A percentile compares a stretch with the other conserved stretches of the same genome.
Evolutionary conservation across 2,113 vertebrate genomes (phyloP).

Genomic region (Clupea harengus): DNA sequence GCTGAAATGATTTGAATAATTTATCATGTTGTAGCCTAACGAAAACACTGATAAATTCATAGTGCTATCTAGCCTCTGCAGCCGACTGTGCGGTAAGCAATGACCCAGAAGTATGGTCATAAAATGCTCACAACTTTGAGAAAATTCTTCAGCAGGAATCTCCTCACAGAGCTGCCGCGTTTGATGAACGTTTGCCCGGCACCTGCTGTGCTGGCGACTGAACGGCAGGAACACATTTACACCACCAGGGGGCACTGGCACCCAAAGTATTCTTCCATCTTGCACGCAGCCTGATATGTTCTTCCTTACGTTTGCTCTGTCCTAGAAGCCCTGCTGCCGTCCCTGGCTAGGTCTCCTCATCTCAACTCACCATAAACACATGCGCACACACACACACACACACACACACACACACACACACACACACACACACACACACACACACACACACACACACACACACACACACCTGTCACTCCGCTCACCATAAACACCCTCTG

Average conservation of each 20-base stretch:
- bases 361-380: neutral
- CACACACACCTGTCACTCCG: neutral
- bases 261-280: constrained; percentile 59
- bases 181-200: neutral
- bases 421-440: neutral
- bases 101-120: no score
- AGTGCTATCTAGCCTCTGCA: no score
- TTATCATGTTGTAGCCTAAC: no score
- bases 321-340: constrained; percentile 20
- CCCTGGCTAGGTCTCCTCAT: neutral
- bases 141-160: no score
- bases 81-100: no score
- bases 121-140: no score
- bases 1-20: no score
- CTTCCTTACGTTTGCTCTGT: constrained; percentile 55
- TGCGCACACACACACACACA: neutral
- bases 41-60: no score
- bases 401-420: neutral
- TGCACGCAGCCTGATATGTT: constrained; percentile 46
- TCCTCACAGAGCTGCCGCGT: no score
- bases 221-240: neutral
- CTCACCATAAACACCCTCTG: neutral
- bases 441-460: neutral
- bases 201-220: neutral
- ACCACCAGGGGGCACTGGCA: constrained; percentile 76